These are phyloP conservation scores for Ctenochaetus hawaiiensis DNA, from an alignment of 2,797 vertebrate genomes.

Conservation along the genomic window DNA sequence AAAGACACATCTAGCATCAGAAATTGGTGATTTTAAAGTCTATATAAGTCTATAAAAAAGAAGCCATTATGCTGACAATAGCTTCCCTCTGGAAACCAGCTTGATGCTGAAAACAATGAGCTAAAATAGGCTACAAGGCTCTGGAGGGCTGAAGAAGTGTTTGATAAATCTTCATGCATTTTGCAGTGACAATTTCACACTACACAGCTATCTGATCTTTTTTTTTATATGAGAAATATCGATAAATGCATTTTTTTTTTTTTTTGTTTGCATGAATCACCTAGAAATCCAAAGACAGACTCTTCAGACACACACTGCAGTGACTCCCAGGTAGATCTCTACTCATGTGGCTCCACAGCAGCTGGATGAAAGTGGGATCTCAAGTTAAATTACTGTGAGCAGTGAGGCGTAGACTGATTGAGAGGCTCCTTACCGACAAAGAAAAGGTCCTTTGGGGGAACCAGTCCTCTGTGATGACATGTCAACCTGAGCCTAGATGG, in stretches of 20 bases:
- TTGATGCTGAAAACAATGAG: too few species aligned
- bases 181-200: neutral
- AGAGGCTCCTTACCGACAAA: constrained; percentile 47
- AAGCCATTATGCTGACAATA: too few species aligned
- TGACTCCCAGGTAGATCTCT: neutral
- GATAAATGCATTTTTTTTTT: neutral
- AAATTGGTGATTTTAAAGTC: too few species aligned
- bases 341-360: neutral
- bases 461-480: constrained; percentile 69
- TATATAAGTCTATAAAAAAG: too few species aligned
- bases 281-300: neutral
- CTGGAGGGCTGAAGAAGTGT: too few species aligned
- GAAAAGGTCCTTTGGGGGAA: constrained; percentile 38
- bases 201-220: neutral
- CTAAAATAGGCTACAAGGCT: too few species aligned
- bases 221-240: neutral
- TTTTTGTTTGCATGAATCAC: neutral
- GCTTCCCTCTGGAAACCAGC: too few species aligned
- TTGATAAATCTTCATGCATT: neutral
- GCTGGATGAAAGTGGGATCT: constrained; percentile 12
- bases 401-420: constrained; percentile 52
- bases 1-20: too few species aligned
- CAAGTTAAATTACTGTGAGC: constrained; percentile 31
- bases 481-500: constrained; percentile 62
- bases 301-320: neutral